Evolutionary conservation across 2,113 vertebrate genomes (phyloP).

Genomic region (Phrynosoma blainvillii): DNA sequence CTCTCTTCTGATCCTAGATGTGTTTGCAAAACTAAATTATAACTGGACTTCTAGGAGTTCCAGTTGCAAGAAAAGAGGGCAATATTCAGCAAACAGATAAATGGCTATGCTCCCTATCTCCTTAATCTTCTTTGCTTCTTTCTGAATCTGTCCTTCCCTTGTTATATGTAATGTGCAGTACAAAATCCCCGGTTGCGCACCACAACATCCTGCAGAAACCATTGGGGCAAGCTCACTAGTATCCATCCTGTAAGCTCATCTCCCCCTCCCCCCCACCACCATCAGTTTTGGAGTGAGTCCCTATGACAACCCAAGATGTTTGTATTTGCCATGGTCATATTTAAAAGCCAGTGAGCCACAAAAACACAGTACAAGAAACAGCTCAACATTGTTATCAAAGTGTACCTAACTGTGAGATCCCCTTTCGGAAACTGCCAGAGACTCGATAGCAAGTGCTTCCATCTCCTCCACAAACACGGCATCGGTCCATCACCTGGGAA

Average conservation of each 20-base stretch:
- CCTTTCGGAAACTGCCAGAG: slow-evolving; percentile 87
- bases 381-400: slow-evolving; percentile 60
- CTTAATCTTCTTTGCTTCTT: not conserved
- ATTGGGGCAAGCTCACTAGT: too few relatives aligned
- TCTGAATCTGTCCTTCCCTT: not conserved
- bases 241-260: not conserved
- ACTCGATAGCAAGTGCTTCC: slow-evolving; percentile 87
- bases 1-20: too few relatives aligned
- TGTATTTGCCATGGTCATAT: slow-evolving; percentile 28
- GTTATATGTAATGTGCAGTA: not conserved
- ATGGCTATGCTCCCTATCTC: too few relatives aligned
- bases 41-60: too few relatives aligned
- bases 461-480: slow-evolving; percentile 87
- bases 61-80: too few relatives aligned
- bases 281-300: not conserved
- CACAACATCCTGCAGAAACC: not conserved
- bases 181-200: not conserved
- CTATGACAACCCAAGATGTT: not conserved
- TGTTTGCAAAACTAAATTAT: too few relatives aligned
- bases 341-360: slow-evolving; percentile 23
- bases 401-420: slow-evolving; percentile 92
- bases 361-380: slow-evolving; percentile 50
- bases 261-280: not conserved
- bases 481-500: slow-evolving; percentile 82
- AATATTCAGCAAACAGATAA: too few relatives aligned